Evolutionary conservation across 2,888 invertebrate species (phyloP).

Genomic region (Lasioglossum lativentre): DNA sequence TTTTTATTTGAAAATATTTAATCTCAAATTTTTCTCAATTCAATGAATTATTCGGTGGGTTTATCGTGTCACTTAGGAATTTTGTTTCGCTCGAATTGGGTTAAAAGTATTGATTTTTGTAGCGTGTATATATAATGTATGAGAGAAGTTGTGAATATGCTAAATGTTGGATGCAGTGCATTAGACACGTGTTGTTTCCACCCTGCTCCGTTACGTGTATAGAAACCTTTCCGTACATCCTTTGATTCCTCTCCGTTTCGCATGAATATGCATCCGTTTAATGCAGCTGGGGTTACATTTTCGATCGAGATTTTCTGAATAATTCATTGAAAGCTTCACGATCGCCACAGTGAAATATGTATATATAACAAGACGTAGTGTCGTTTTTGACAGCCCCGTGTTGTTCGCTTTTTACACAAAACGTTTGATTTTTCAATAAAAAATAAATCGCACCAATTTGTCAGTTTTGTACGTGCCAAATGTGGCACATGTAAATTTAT

Average conservation of each 20-base stretch:
- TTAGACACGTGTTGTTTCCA: constrained; percentile 22
- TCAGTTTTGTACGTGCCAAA: too few species aligned
- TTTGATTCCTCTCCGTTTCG: constrained; percentile 32
- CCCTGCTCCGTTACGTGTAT: constrained; percentile 8
- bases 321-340: constrained; percentile 7
- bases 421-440: not conserved
- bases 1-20: too few species aligned
- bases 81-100: not conserved
- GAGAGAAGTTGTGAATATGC: not conserved
- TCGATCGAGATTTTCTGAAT: constrained; percentile 32
- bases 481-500: too few species aligned
- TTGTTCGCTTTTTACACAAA: too few species aligned
- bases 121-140: not conserved
- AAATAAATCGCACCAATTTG: not conserved
- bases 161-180: not conserved
- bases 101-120: not conserved
- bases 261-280: constrained; percentile 43
- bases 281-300: constrained; percentile 37
- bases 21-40: not conserved
- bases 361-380: too few species aligned
- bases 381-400: too few species aligned
- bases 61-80: not conserved
- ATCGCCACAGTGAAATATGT: not conserved
- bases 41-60: not conserved
- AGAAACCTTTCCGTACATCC: constrained; percentile 32